Conservation (phyloP, 2,113 vertebrate genomes). For the Sclerurus mexicanus region DNA sequence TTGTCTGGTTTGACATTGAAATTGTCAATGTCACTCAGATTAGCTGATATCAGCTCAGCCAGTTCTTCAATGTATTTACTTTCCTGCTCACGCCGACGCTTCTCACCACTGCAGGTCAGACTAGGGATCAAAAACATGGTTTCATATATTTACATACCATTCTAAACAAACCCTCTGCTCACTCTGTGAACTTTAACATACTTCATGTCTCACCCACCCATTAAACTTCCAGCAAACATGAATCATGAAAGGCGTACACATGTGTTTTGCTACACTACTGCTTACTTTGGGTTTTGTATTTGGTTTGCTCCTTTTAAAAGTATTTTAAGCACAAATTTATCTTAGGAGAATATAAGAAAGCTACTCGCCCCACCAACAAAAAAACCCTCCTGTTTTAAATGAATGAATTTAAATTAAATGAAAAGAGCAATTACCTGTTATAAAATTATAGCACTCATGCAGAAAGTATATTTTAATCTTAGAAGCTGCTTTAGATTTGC, state of each 20-base stretch:
- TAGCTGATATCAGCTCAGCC: slow-evolving; percentile 98
- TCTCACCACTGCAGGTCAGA: slow-evolving; percentile 87
- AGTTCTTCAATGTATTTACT: slow-evolving; percentile 98
- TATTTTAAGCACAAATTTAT: background rate
- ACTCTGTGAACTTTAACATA: background rate
- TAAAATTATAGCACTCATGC: background rate
- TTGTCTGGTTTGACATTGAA: slow-evolving; percentile 99
- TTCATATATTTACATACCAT: background rate
- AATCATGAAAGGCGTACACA: background rate
- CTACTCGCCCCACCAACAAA: background rate
- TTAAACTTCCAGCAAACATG: background rate
- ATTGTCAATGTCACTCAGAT: slow-evolving; percentile 97
- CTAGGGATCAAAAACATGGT: slow-evolving; percentile 25
- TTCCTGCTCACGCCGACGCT: slow-evolving; percentile 96
- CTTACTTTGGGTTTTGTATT: background rate
- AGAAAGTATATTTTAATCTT: background rate
- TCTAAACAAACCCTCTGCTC: background rate
- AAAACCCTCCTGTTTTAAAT: background rate
- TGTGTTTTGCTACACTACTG: background rate
- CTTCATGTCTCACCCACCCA: background rate
- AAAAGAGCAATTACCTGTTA: background rate
- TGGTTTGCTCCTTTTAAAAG: background rate
- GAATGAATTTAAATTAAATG: no score
- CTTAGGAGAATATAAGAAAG: background rate
- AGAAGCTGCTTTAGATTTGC: background rate